Percentiles rank a stretch among this genome's conserved stretches.
Conservation (phyloP, 2,888 invertebrate genomes). For the Drosophila kanekoi region DNA sequence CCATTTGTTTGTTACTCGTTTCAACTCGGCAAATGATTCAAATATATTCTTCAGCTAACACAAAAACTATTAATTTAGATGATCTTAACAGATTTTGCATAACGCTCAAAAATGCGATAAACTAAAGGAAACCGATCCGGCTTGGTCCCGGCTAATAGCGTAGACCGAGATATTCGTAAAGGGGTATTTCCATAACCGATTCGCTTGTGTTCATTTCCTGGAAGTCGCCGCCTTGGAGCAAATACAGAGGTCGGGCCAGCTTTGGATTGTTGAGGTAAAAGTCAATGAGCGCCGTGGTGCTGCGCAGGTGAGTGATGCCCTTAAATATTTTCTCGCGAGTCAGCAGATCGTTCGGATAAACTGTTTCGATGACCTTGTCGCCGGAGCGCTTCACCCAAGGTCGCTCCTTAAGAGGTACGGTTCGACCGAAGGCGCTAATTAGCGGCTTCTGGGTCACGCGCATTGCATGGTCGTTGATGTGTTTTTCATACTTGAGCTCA, state of each 20-base stretch:
- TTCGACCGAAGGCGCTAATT: conserved; percentile 83
- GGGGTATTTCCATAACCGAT: conserved; percentile 71
- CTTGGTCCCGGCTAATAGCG: conserved; percentile 60
- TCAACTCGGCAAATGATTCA: too few relatives aligned
- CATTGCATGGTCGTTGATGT: conserved; percentile 70
- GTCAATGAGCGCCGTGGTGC: conserved; percentile 80
- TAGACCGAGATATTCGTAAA: conserved; percentile 82
- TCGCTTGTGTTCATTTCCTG: conserved; percentile 53
- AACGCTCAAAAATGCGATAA: background rate
- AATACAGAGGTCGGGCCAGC: conserved; percentile 78
- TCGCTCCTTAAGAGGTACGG: conserved; percentile 80
- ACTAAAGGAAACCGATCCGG: background rate
- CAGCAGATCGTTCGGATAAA: conserved; percentile 82
- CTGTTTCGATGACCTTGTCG: conserved; percentile 77
- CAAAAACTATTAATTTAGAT: conserved; percentile 26
- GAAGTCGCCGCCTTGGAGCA: conserved; percentile 79
- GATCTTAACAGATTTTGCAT: background rate
- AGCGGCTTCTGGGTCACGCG: conserved; percentile 57
- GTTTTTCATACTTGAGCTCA: conserved; percentile 82
- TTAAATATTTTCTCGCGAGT: conserved; percentile 83
- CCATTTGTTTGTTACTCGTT: too few relatives aligned
- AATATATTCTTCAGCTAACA: background rate
- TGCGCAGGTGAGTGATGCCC: conserved; percentile 84
- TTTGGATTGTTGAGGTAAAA: conserved; percentile 78
- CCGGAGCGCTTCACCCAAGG: conserved; percentile 72